Base-by-base conservation (phyloP, 2,888 invertebrate species). In the Parnassius apollo region DNA sequence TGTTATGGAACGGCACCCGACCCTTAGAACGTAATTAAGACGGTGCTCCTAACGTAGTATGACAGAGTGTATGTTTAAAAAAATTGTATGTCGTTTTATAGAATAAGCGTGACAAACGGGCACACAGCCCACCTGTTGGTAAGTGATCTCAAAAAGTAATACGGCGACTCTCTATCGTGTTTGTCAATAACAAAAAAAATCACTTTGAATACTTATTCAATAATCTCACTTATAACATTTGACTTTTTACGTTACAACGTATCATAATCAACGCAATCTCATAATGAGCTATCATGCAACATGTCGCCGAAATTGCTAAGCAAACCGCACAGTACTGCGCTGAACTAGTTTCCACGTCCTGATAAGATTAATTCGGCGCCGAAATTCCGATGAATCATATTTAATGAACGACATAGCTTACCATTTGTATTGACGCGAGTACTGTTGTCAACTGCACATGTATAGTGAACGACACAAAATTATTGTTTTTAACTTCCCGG, bases 321-420 rank as follows among this genome's bases (percentile, higher is more conserved):
- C 57, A 54, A 54, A 42, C 58, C 54, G 54, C 22, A 44, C 22
- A 42, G 42, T 25, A 59, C 63, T 72, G 73, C 73, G 74, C 74
- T 80, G 81, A 80, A 82, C 83, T 80, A 84, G 82, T 84, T 85
- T 80, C 77, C 80, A 80, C 74, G 59, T 70, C 68, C 69, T 74
- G 83, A 83, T 85, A 83, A 85, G 81, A 82, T 82, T 77, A 80
- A 75, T 81, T 82, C 79, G 84, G 82, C 85, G 84, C 83, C 83
- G 73, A 67, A 66, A 62, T 50, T 55, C 55, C 42, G 18, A 59
- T 63, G 63, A 63, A 51, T 63, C 63, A 63, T 54, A 45, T 51
- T 56, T 50, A 56, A 52, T 46, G 55, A 50, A 58, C 62, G 22
- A 42, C 51, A 63, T 59, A 56, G 59, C 59, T 63, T 59, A 55